These are phyloP conservation scores for Apantesis nais DNA, from an alignment of 2,888 invertebrate genomes.

Conservation along the genomic window DNA sequence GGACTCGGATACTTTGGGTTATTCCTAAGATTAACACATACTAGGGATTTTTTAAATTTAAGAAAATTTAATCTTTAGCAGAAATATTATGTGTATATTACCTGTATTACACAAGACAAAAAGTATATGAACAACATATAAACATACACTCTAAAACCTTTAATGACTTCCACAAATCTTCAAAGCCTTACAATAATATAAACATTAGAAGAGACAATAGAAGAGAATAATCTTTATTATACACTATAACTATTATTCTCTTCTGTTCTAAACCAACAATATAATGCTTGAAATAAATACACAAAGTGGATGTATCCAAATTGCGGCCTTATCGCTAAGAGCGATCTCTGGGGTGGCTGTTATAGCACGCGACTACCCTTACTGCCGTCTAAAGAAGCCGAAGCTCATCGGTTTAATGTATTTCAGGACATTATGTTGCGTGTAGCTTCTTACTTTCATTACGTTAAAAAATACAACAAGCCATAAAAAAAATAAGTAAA, in stretches of 20 bases:
- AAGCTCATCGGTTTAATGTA: background rate
- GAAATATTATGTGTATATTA: too few relatives aligned
- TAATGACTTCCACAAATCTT: too few relatives aligned
- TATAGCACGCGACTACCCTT: background rate
- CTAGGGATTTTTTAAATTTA: too few relatives aligned
- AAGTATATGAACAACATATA: too few relatives aligned
- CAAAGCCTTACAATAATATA: too few relatives aligned
- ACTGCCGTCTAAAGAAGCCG: background rate
- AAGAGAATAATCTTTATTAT: background rate
- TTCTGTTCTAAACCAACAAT: background rate
- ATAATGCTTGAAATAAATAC: background rate
- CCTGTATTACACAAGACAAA: too few relatives aligned
- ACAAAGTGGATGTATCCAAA: background rate
- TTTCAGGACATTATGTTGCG: background rate
- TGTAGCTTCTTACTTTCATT: background rate
- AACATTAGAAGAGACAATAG: background rate
- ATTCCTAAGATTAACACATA: too few relatives aligned
- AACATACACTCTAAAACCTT: too few relatives aligned
- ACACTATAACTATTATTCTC: too few relatives aligned
- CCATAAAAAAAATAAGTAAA: background rate
- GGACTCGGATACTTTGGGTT: too few relatives aligned
- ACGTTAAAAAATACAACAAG: background rate
- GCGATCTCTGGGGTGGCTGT: background rate
- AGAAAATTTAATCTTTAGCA: too few relatives aligned
- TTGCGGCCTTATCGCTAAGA: constrained; percentile 1